These are phyloP conservation scores for Margaritifera margaritifera DNA, from an alignment of 2,888 invertebrate genomes.

Conservation along the genomic window DNA sequence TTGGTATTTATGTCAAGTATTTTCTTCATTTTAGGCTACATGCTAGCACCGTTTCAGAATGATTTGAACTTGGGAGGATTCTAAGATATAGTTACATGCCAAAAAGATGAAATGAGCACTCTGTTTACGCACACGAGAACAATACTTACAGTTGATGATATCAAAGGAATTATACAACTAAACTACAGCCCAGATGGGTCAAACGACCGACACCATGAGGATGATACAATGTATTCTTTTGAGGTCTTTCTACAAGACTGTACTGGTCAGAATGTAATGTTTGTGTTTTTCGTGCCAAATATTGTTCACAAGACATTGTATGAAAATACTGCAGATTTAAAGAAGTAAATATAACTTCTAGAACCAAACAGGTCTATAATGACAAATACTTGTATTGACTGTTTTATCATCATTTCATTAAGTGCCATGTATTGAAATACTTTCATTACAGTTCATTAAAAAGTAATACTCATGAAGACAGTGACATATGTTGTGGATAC, in stretches of 20 bases:
- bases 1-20: too few species aligned
- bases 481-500: too few species aligned
- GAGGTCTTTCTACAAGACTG: constrained; percentile 10
- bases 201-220: not conserved
- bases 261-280: constrained; percentile 4
- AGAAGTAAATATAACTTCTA: too few species aligned
- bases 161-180: not conserved
- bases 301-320: too few species aligned
- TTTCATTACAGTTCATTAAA: too few species aligned
- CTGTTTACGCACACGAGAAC: not conserved
- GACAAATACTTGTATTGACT: too few species aligned
- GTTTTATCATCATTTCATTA: too few species aligned
- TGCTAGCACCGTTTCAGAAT: constrained; percentile 2
- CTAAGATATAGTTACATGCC: not conserved
- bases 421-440: too few species aligned
- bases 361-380: too few species aligned
- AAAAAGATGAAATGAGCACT: not conserved
- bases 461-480: too few species aligned
- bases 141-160: not conserved
- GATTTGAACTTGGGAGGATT: constrained; percentile 1
- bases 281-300: too few species aligned
- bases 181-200: constrained; percentile 5
- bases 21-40: constrained; percentile 2
- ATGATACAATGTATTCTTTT: constrained; percentile 5
- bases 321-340: too few species aligned